These are phyloP conservation scores for Microchirus variegatus DNA, from an alignment of 2,797 vertebrate genomes.

Conservation along the genomic window DNA sequence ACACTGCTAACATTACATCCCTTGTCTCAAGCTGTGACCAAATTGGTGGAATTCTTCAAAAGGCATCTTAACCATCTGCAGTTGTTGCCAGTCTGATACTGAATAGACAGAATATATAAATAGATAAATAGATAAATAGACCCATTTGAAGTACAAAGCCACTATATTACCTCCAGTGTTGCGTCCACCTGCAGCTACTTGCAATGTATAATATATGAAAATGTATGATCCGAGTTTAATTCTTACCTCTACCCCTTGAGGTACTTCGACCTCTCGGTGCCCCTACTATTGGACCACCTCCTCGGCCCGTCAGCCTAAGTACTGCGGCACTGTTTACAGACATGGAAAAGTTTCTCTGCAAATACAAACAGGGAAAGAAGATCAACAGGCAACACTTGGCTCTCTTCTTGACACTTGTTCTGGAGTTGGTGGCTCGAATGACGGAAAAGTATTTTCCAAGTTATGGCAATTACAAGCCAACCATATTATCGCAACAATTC, in stretches of 20 bases:
- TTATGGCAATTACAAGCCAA: background rate
- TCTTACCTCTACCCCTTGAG: conserved; percentile 97
- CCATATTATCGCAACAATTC: background rate
- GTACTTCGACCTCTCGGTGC: conserved; percentile 97
- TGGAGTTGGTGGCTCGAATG: conserved; percentile 1
- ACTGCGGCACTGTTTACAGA: conserved; percentile 99
- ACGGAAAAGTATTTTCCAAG: conserved; percentile 3
- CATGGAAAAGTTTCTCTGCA: conserved; percentile 99
- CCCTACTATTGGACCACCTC: conserved; percentile 90
- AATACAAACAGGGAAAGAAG: conserved; percentile 51
- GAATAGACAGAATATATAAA: conserved; percentile 9
- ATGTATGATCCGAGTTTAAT: background rate
- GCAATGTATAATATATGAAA: conserved; percentile 12
- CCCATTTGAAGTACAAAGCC: background rate
- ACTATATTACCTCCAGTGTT: background rate
- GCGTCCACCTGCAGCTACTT: background rate
- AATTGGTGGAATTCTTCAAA: conserved; percentile 27
- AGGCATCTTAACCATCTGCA: conserved; percentile 35
- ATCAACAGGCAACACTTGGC: background rate
- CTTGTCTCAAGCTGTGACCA: conserved; percentile 23
- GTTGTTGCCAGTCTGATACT: conserved; percentile 24
- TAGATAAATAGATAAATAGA: background rate
- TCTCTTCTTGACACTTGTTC: conserved; percentile 11
- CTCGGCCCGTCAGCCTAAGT: conserved; percentile 93
- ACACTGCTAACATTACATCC: conserved; percentile 30